Evolutionary conservation across 2,113 vertebrate genomes (phyloP).

Genomic region (Rhinopithecus roxellana): DNA sequence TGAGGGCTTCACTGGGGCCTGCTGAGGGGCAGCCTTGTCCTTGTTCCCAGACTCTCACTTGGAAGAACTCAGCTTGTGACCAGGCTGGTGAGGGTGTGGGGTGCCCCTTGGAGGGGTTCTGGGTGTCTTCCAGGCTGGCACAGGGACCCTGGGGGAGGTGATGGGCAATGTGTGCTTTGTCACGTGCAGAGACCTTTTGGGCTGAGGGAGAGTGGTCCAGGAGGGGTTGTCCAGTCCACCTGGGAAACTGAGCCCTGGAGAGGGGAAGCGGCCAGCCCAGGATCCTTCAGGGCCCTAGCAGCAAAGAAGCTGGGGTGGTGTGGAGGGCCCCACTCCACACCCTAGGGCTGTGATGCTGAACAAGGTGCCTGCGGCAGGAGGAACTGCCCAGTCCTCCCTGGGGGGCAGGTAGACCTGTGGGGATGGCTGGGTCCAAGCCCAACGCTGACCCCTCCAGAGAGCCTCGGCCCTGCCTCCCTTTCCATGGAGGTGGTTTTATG

Average conservation of each 20-base stretch:
- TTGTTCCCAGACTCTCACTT: neutral
- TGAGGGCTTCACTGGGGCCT: neutral
- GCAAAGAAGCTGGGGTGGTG: neutral
- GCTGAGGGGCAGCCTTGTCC: neutral
- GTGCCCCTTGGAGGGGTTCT: neutral
- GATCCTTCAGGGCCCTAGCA: neutral
- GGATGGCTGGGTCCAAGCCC: neutral
- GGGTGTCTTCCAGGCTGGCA: neutral
- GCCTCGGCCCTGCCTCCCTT: neutral
- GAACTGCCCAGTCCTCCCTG: too few relatives aligned
- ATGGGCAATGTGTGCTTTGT: accelerated
- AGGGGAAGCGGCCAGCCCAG: neutral
- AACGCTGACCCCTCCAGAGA: neutral
- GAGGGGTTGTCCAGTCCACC: neutral
- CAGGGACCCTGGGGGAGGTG: neutral
- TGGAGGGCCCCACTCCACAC: neutral
- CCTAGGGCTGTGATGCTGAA: too few relatives aligned
- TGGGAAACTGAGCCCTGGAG: neutral
- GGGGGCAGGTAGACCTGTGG: neutral
- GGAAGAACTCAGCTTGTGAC: neutral
- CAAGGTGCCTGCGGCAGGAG: too few relatives aligned
- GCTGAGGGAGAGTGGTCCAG: accelerated
- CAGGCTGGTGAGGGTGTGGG: neutral
- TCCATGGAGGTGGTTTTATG: accelerated
- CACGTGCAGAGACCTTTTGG: neutral